phyloP scores from a whole-genome alignment of 2,113 vertebrate species.

The Microtus ochrogaster region DNA sequence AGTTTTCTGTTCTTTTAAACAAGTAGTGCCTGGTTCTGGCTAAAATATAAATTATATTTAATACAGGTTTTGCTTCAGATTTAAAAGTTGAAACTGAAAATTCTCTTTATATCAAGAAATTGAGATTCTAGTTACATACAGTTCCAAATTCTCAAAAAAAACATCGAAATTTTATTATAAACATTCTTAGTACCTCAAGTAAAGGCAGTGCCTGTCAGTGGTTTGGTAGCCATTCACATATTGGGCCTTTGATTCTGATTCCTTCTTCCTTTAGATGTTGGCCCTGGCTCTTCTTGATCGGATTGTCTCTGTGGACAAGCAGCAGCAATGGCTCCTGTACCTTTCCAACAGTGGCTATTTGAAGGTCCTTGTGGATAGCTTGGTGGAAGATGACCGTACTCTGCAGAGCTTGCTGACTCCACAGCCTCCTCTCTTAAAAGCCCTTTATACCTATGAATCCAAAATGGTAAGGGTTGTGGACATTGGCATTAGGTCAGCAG shows the following conservation, averaged over 20 bases:
- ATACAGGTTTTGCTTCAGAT: conserved; percentile 38
- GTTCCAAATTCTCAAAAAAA: conserved; percentile 9
- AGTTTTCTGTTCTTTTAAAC: not conserved
- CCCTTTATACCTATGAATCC: conserved; percentile 96
- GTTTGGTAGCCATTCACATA: not conserved
- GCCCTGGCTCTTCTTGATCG: conserved; percentile 94
- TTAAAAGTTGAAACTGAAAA: conserved; percentile 12
- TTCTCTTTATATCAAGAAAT: conserved; percentile 30
- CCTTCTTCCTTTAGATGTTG: conserved; percentile 90
- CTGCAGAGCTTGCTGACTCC: conserved; percentile 94
- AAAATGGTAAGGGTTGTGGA: conserved; percentile 93
- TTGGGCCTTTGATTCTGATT: not conserved
- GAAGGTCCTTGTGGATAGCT: conserved; percentile 95
- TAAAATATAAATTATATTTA: conserved; percentile 52
- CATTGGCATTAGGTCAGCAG: not conserved
- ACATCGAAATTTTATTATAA: not conserved
- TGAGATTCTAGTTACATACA: conserved; percentile 14
- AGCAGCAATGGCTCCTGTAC: conserved; percentile 96
- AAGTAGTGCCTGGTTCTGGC: not conserved
- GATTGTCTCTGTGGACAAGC: conserved; percentile 95
- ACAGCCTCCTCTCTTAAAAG: conserved; percentile 95
- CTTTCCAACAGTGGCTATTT: conserved; percentile 98
- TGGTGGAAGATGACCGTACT: conserved; percentile 93
- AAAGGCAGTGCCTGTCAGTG: not conserved
- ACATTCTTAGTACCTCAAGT: not conserved